Evolutionary conservation across 2,888 invertebrate species (phyloP).

Genomic region (Apamea monoglypha): DNA sequence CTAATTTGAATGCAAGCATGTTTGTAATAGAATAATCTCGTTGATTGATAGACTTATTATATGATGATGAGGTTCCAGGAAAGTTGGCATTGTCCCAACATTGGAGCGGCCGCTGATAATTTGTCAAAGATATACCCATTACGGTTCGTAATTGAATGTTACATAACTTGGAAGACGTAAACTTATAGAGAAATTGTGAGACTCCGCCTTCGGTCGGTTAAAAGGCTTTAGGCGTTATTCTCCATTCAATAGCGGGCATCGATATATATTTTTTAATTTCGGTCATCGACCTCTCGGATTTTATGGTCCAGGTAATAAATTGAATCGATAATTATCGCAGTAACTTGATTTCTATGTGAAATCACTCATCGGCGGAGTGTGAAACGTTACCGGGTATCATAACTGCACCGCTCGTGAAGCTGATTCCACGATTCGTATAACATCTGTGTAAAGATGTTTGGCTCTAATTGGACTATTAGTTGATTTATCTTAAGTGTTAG

Average conservation of each 20-base stretch:
- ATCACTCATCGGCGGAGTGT: constrained; percentile 79
- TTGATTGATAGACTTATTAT: constrained; percentile 87
- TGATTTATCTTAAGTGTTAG: constrained; percentile 72
- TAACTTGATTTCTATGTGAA: constrained; percentile 83
- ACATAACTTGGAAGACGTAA: constrained; percentile 79
- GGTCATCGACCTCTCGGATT: constrained; percentile 83
- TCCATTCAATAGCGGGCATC: constrained; percentile 81
- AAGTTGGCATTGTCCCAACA: constrained; percentile 80
- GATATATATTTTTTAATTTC: constrained; percentile 77
- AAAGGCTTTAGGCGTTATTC: constrained; percentile 85
- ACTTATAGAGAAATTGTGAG: constrained; percentile 85
- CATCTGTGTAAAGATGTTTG: constrained; percentile 72
- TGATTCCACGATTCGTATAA: constrained; percentile 73
- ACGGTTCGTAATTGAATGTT: constrained; percentile 84
- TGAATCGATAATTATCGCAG: constrained; percentile 84
- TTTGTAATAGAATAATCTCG: constrained; percentile 83
- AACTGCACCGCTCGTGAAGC: constrained; percentile 67
- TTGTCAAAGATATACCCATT: constrained; percentile 81
- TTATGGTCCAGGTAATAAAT: constrained; percentile 85
- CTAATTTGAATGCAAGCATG: constrained; percentile 83
- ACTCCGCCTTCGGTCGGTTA: constrained; percentile 81
- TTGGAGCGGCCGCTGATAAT: constrained; percentile 76
- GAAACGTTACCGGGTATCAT: constrained; percentile 75
- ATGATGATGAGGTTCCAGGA: constrained; percentile 84
- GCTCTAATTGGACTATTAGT: constrained; percentile 75